phyloP scores from a whole-genome alignment of 1,140 invertebrate species.

The Homalodisca vitripennis region DNA sequence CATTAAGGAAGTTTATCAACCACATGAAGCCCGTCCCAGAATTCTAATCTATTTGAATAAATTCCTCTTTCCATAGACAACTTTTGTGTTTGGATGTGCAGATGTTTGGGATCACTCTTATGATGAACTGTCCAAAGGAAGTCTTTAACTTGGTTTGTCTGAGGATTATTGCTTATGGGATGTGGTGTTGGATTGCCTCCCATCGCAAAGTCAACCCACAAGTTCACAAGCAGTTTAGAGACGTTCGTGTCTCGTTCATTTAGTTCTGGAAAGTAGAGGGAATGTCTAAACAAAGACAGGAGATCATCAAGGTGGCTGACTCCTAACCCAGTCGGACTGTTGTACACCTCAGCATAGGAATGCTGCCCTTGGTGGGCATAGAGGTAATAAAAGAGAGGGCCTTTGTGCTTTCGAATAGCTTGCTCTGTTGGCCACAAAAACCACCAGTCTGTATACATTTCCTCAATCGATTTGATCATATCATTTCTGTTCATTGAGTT shows the following conservation, averaged over 20 bases:
- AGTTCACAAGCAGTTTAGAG: constrained; percentile 1
- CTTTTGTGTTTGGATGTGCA: neutral
- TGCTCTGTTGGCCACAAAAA: constrained; percentile 7
- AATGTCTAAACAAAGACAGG: neutral
- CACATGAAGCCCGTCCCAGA: too few species aligned
- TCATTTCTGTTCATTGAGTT: neutral
- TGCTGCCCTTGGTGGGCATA: constrained; percentile 3
- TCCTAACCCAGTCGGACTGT: neutral
- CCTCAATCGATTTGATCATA: neutral
- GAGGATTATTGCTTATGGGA: neutral
- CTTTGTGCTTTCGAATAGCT: neutral
- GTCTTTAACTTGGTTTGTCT: neutral
- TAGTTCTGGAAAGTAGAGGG: neutral
- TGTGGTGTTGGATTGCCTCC: constrained; percentile 1
- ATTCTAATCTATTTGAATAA: too few species aligned
- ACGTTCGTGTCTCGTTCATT: neutral
- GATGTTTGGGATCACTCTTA: neutral
- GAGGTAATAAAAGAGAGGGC: neutral
- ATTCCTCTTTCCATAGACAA: neutral
- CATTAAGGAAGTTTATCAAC: too few species aligned
- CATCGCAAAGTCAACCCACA: constrained; percentile 9
- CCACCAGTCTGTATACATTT: neutral
- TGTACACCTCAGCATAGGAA: neutral
- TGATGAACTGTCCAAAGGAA: neutral
- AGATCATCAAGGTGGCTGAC: neutral